phyloP scores from a whole-genome alignment of 2,797 vertebrate genomes.

The Numenius phaeopus region DNA sequence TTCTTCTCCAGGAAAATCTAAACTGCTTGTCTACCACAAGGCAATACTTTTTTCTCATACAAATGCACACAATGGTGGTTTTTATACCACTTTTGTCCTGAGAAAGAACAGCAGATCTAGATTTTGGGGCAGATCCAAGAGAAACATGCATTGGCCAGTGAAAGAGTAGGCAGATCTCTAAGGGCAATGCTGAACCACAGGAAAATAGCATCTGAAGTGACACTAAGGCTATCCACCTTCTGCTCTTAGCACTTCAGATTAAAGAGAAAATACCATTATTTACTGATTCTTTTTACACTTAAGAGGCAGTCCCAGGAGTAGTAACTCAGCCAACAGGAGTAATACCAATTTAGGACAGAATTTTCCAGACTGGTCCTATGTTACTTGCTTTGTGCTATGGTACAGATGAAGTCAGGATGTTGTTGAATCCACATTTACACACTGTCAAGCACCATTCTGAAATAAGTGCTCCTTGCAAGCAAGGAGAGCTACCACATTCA shows the following conservation, averaged over 20 bases:
- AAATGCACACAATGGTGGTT: not conserved
- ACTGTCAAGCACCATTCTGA: not conserved
- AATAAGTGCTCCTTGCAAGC: not conserved
- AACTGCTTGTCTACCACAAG: not conserved
- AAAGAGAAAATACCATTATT: not conserved
- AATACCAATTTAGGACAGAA: not conserved
- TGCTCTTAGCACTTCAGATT: not conserved
- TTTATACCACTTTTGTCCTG: not conserved
- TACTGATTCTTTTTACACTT: not conserved
- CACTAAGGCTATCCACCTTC: not conserved
- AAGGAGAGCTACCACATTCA: not conserved
- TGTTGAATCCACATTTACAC: not conserved
- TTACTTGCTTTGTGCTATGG: not conserved
- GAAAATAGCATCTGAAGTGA: not conserved
- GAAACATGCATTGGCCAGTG: not conserved
- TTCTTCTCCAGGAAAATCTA: not conserved
- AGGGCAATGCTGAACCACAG: not conserved
- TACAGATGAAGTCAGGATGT: not conserved
- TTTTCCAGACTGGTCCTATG: not conserved
- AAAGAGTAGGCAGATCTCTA: not conserved
- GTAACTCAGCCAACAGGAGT: not conserved
- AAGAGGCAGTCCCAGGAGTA: not conserved
- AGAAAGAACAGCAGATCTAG: not conserved
- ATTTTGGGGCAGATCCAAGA: not conserved
- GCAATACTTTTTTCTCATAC: not conserved